Evolutionary conservation across 2,888 invertebrate genomes (phyloP).

Genomic region (Acleris literana): DNA sequence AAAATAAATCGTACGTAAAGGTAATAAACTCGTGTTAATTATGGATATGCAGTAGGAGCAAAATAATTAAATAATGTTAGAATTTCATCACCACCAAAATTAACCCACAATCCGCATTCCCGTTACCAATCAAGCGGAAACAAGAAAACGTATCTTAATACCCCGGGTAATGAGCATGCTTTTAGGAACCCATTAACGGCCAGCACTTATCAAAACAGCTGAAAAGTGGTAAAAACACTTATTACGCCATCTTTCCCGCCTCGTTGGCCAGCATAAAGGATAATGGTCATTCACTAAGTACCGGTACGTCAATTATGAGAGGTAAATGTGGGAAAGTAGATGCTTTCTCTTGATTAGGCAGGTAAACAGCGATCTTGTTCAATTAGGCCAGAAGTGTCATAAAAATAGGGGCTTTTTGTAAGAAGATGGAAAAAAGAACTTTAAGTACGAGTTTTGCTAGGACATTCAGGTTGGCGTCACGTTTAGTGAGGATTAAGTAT

Average conservation of each 20-base stretch:
- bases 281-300: constrained; percentile 9
- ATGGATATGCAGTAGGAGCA: too few relatives aligned
- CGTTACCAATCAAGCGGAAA: constrained; percentile 27
- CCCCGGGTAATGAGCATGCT: constrained; percentile 42
- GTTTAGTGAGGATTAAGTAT: too few relatives aligned
- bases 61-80: too few relatives aligned
- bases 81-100: constrained; percentile 2
- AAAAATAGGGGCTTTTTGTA: neutral
- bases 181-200: constrained; percentile 43
- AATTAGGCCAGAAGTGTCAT: neutral
- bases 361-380: neutral
- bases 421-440: neutral
- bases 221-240: constrained; percentile 36
- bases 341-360: constrained; percentile 13
- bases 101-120: constrained; percentile 22
- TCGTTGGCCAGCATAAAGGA: constrained; percentile 13
- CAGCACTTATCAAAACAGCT: constrained; percentile 37
- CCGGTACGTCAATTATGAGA: constrained; percentile 13
- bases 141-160: constrained; percentile 40
- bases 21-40: too few relatives aligned
- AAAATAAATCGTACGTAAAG: too few relatives aligned
- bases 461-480: too few relatives aligned
- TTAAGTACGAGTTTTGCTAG: too few relatives aligned
- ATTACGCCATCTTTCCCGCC: constrained; percentile 22
- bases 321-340: constrained; percentile 17